Conservation (phyloP, 1,140 invertebrate genomes). For the Drosophila nigromelanica region DNA sequence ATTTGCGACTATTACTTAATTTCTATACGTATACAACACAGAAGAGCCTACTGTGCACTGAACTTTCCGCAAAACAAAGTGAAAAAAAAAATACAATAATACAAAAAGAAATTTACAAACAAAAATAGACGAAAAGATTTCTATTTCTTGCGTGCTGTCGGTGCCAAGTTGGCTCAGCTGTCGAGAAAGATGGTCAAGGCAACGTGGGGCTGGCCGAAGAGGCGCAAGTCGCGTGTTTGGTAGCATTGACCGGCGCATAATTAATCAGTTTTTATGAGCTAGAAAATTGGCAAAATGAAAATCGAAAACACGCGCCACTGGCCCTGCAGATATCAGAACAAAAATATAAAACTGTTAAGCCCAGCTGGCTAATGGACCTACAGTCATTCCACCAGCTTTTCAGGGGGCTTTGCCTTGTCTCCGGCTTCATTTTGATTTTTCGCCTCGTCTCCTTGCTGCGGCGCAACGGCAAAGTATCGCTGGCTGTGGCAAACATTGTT, state of each 20-base stretch:
- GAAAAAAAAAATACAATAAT: slow-evolving; percentile 7
- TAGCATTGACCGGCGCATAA: slow-evolving; percentile 74
- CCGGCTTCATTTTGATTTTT: slow-evolving; percentile 52
- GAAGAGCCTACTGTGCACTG: slow-evolving; percentile 42
- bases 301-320: slow-evolving; percentile 20
- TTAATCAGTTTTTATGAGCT: slow-evolving; percentile 71
- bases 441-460: slow-evolving; percentile 39
- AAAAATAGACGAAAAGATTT: slow-evolving; percentile 27
- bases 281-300: slow-evolving; percentile 58
- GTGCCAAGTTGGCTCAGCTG: slow-evolving; percentile 63
- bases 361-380: slow-evolving; percentile 59
- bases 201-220: slow-evolving; percentile 15
- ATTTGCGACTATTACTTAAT: slow-evolving; percentile 72
- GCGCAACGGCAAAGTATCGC: slow-evolving; percentile 54
- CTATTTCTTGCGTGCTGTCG: slow-evolving; percentile 32
- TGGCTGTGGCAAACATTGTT: slow-evolving; percentile 61
- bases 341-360: neutral
- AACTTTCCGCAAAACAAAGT: slow-evolving; percentile 48
- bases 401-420: slow-evolving; percentile 18
- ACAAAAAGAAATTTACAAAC: slow-evolving; percentile 5
- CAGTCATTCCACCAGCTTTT: slow-evolving; percentile 75
- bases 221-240: slow-evolving; percentile 56
- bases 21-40: slow-evolving; percentile 13
- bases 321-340: neutral
- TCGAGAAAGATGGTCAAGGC: slow-evolving; percentile 51